Conservation (phyloP, 1,140 invertebrate genomes). For the Chrysoperla carnea region DNA sequence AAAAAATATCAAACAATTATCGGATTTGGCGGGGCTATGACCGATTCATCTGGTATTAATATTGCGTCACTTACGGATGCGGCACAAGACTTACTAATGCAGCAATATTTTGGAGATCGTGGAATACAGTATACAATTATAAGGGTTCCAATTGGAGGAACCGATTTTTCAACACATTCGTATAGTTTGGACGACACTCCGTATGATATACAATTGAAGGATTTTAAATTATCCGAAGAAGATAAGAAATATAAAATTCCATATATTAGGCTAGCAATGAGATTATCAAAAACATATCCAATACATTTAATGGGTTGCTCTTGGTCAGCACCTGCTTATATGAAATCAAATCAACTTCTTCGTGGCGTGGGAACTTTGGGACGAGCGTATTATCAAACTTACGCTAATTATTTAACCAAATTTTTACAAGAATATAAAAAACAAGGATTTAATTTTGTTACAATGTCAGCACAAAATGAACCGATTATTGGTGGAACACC, state of each 20-base stretch:
- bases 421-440: constrained; percentile 24
- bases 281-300: not conserved
- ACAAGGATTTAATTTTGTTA: constrained; percentile 20
- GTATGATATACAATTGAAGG: constrained; percentile 15
- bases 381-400: constrained; percentile 37
- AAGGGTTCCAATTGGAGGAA: constrained; percentile 66
- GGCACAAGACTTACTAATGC: not conserved
- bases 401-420: constrained; percentile 45
- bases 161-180: constrained; percentile 52
- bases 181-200: constrained; percentile 50
- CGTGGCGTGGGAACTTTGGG: constrained; percentile 27
- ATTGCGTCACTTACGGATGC: not conserved
- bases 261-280: not conserved
- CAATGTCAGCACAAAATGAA: constrained; percentile 25
- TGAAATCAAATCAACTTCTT: constrained; percentile 63
- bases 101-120: constrained; percentile 29
- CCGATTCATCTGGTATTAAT: constrained; percentile 47
- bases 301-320: constrained; percentile 12
- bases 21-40: constrained; percentile 80
- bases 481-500: constrained; percentile 15
- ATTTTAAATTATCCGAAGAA: constrained; percentile 22
- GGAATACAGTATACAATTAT: constrained; percentile 58
- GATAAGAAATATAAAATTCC: constrained; percentile 21
- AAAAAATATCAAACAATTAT: constrained; percentile 35
- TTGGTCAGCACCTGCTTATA: constrained; percentile 79